Evolutionary conservation across 2,797 vertebrate genomes (phyloP).

Genomic region (Eptatretus atami): DNA sequence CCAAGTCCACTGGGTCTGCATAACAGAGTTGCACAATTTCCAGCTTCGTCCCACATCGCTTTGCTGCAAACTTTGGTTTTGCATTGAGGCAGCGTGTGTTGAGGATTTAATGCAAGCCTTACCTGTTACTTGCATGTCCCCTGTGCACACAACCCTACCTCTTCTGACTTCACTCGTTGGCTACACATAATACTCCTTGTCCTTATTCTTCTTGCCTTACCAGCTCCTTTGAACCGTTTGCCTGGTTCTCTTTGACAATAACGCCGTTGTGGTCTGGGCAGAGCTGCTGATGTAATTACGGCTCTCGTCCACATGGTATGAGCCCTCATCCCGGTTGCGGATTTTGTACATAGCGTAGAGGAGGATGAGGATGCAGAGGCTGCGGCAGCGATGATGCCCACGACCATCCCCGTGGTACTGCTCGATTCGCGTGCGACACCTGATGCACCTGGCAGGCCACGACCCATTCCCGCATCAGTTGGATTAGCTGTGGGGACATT

Average conservation of each 20-base stretch:
- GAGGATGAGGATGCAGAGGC: constrained; percentile 99
- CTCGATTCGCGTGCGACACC: constrained; percentile 98
- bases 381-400: constrained; percentile 97
- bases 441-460: constrained; percentile 90
- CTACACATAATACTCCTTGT: constrained; percentile 98
- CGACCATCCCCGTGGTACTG: constrained; percentile 99
- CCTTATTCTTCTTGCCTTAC: constrained; percentile 95
- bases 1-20: background rate
- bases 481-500: constrained; percentile 99
- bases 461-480: constrained; percentile 75
- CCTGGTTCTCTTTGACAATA: constrained; percentile 71
- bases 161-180: constrained; percentile 7
- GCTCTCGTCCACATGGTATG: constrained; percentile 98
- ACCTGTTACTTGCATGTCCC: constrained; percentile 7
- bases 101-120: too few relatives aligned
- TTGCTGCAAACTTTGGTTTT: too few relatives aligned
- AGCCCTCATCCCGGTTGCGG: constrained; percentile 99
- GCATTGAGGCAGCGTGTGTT: too few relatives aligned
- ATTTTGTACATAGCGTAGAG: constrained; percentile 99
- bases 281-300: constrained; percentile 99
- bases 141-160: background rate
- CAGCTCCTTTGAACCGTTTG: constrained; percentile 39
- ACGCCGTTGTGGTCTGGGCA: constrained; percentile 93
- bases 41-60: background rate
- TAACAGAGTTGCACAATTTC: background rate